Evolutionary conservation across 2,888 invertebrate species (phyloP), one percentile per base, ranked within the genome.

Genomic region (Dasypogon diadema): DNA sequence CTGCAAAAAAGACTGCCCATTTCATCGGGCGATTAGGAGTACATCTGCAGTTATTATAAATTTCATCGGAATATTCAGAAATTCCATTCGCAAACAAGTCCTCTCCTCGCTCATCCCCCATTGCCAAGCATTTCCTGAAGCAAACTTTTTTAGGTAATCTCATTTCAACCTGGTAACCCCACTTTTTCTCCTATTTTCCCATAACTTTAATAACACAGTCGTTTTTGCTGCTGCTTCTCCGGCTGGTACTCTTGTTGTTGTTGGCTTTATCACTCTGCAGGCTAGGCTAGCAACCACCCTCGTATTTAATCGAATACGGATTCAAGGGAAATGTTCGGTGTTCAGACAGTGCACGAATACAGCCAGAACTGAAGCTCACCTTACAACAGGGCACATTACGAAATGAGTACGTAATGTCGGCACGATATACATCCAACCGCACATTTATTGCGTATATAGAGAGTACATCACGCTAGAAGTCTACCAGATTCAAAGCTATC

Each of bases 141-240:
- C n/a, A 16, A 48, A 14, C 16, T 48, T 48, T n/a, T 51, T 51
- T 65, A 65, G 65, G 48, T 65, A 46, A 65, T 65, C 46, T 46
- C 65, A 65, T 65, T 65, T 65, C 42, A 65, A 46, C 46, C 65
- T 65, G 46, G 65, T 65, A 65, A 65, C 46, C 65, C 65, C 42
- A 70, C 30, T 70, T 54, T 70, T 70, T 54, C 54, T 30, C 26
- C 34, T 54, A 70, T 70, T 54, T 70, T 70, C 70, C 70, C 54
- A 30, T 70, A 70, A 70, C 51, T 70, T 54, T 34, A 54, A 54
- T 70, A 70, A 70, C 54, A 34, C 54, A 70, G 30, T 22, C 54
- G 54, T 54, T 54, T 26, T 70, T 70, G 30, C 70, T 46, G 46
- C 46, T 46, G 24, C 24, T 46, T 6, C 14, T 21, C n/a, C 26